Base-by-base conservation (phyloP, 2,888 invertebrate genomes). In the Tenthredo notha region DNA sequence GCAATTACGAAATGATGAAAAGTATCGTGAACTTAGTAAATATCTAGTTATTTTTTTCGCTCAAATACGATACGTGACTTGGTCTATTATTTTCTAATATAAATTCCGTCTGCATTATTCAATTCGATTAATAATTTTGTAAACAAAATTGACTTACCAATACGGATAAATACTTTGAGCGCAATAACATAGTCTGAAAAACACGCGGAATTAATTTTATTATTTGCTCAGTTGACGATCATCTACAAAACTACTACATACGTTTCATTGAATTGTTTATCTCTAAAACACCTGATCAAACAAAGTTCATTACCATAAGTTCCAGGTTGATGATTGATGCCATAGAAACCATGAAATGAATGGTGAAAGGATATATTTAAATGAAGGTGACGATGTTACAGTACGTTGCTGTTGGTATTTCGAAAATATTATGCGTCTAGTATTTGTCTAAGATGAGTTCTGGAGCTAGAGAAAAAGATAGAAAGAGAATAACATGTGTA, bases 241-340 rank as follows among this genome's bases (percentile, higher is more conserved):
- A 67, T 67, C 61, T 40, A 80, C 9, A 37, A 80, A 58, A 61
- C 78, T 61, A 33, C 50, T 80, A 33, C 37, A 37, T 37, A 37
- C n/a, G 21, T 61, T 61, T 50, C 50, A 18, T 29, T 10, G 40
- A 47, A 21, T 40, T 40, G n/a, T n/a, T 50, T 25, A 78, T 37
- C 54, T 21, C 15, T 12, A 54, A 12, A 21, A 37, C 58, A 80
- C 25, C 80, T 80, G 80, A 61, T 80, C 61, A 61, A 80, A 80
- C 54, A 47, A 21, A 43, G n/a, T 47, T 75, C 75, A 47, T 75
- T n/a, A 75, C 15, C 75, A 47, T 75, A 29, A 25, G 18, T 9
- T 40, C 70, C 70, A n/a, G 18, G 70, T 37, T 37, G 0, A 70
- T 70, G 37, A 70, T 15, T 37, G 75, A 15, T 25, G n/a, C 12